These are phyloP conservation scores for Apis mellifera DNA, from an alignment of 1,140 invertebrate genomes.

Conservation along the genomic window Amel_HAv3.1 CM009931.2:18459501-18460000, in stretches of 20 bases:
- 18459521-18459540: neutral
- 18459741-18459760: slow-evolving; percentile 11
- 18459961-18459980: neutral
- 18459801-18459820: slow-evolving; percentile 45
- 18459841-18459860: slow-evolving; percentile 36
- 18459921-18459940: neutral
- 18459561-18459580: neutral
- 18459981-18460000: neutral
- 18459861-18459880: neutral
- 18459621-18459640: neutral
- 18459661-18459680: neutral
- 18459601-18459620: neutral
- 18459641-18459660: slow-evolving; percentile 4
- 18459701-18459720: slow-evolving; percentile 24
- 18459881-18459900: neutral
- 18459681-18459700: neutral
- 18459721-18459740: slow-evolving; percentile 54
- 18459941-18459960: neutral
- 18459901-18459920: neutral
- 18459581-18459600: neutral
- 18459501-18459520: neutral
- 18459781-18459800: slow-evolving; percentile 64
- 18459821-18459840: slow-evolving; percentile 16
- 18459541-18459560: neutral
- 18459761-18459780: slow-evolving; percentile 61